These are phyloP conservation scores for Oreochromis tanganicae DNA, from an alignment of 2,113 vertebrate species.

Conservation along the genomic window DNA sequence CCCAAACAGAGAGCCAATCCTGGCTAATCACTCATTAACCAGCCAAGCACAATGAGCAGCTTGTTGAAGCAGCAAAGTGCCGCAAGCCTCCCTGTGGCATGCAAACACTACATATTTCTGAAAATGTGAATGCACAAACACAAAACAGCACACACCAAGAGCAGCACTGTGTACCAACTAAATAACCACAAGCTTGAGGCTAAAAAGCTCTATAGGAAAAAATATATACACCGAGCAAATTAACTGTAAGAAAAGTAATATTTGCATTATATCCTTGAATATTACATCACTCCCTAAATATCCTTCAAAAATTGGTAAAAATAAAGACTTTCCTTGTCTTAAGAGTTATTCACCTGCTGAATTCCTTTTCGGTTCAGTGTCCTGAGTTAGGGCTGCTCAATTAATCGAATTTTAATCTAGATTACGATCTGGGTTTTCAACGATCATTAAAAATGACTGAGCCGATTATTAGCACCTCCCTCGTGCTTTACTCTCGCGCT, in stretches of 20 bases:
- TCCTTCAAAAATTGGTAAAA: not conserved
- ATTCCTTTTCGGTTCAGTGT: not conserved
- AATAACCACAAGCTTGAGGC: not conserved
- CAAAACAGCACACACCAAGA: not conserved
- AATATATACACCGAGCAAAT: not conserved
- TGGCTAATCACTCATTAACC: slow-evolving; percentile 45
- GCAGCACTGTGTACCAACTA: not conserved
- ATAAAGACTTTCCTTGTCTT: not conserved
- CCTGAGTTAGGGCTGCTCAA: not conserved
- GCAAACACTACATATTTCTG: slow-evolving; percentile 6
- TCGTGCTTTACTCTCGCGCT: no score
- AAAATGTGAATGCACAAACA: not conserved
- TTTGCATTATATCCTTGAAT: not conserved
- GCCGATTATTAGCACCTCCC: no score
- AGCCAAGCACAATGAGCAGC: slow-evolving; percentile 33
- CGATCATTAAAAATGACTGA: no score
- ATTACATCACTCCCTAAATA: not conserved
- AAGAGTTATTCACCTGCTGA: not conserved
- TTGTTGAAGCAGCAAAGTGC: slow-evolving; percentile 13
- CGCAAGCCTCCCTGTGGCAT: not conserved
- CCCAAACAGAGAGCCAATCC: slow-evolving; percentile 9
- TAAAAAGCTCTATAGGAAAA: not conserved
- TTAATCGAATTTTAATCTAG: no score
- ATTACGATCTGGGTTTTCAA: no score
- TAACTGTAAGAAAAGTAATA: not conserved